These are phyloP conservation scores for Grammomys dolichurus DNA, from an alignment of 2,113 vertebrate species.

Conservation along the genomic window DNA sequence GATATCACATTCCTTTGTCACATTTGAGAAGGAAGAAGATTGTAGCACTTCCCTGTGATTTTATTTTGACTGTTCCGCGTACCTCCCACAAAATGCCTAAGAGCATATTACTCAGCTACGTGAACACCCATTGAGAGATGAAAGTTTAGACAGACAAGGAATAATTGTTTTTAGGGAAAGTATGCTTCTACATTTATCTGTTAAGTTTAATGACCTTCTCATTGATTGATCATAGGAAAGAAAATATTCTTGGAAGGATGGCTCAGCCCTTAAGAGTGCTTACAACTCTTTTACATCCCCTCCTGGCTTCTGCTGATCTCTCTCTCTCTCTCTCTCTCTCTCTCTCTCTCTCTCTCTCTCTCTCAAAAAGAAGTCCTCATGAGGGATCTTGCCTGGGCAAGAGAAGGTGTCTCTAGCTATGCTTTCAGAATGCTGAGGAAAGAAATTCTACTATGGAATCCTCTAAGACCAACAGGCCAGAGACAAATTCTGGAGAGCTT, in stretches of 20 bases:
- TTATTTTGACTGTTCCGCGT: neutral
- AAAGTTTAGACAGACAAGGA: neutral
- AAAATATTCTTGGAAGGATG: neutral
- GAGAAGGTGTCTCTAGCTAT: neutral
- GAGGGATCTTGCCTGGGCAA: neutral
- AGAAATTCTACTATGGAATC: neutral
- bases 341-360: too few species aligned
- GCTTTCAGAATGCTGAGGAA: neutral
- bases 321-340: too few species aligned
- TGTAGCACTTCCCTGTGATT: neutral
- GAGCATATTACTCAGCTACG: neutral
- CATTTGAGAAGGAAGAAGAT: neutral
- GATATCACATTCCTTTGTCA: too few species aligned
- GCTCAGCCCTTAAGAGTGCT: neutral
- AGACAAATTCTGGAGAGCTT: neutral
- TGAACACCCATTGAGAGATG: neutral
- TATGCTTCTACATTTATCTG: neutral
- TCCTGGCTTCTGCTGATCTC: neutral
- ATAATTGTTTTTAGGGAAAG: neutral
- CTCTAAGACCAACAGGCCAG: neutral
- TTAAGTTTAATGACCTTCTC: neutral
- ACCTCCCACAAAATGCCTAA: fast-evolving
- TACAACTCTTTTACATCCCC: neutral
- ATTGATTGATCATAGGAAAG: neutral
- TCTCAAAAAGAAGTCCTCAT: neutral